These are phyloP conservation scores for Hippotragus niger DNA, from an alignment of 2,113 vertebrate species.

Conservation along the genomic window DNA sequence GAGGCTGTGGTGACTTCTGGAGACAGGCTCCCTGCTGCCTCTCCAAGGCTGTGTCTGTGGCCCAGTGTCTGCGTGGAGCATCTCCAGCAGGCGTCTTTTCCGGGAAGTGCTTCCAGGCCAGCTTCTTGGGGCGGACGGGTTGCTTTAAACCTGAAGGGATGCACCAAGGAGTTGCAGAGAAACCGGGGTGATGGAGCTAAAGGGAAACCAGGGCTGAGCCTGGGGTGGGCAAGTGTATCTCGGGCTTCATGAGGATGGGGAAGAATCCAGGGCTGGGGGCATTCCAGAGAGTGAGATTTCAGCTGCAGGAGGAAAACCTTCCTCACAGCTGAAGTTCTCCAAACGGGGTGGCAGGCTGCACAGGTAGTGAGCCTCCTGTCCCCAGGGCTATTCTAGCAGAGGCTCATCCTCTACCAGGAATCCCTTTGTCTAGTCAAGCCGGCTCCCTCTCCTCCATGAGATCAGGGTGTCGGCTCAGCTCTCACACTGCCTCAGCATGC, in stretches of 20 bases:
- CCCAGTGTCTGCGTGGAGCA: accelerated
- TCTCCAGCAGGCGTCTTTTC: neutral
- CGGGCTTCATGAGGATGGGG: accelerated
- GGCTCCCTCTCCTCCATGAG: accelerated
- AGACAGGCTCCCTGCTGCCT: too few species aligned
- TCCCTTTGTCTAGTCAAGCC: neutral
- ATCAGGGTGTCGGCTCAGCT: neutral
- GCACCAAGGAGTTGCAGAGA: neutral
- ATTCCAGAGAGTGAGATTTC: neutral
- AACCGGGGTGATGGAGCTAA: neutral
- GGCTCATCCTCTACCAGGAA: neutral
- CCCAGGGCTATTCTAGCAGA: neutral
- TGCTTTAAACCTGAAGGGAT: neutral
- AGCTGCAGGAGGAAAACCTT: neutral
- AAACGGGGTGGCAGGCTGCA: accelerated
- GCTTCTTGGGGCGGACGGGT: accelerated
- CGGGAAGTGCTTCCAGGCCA: accelerated
- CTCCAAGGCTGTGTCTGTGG: neutral
- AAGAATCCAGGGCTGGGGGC: too few species aligned
- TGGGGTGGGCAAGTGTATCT: accelerated
- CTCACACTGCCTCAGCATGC: neutral
- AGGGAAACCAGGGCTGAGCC: neutral
- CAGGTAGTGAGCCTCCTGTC: accelerated
- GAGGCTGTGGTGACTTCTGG: neutral
- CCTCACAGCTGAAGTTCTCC: neutral